Evolutionary conservation across 2,888 invertebrate species (phyloP).

Genomic region (Fragum sueziense): DNA sequence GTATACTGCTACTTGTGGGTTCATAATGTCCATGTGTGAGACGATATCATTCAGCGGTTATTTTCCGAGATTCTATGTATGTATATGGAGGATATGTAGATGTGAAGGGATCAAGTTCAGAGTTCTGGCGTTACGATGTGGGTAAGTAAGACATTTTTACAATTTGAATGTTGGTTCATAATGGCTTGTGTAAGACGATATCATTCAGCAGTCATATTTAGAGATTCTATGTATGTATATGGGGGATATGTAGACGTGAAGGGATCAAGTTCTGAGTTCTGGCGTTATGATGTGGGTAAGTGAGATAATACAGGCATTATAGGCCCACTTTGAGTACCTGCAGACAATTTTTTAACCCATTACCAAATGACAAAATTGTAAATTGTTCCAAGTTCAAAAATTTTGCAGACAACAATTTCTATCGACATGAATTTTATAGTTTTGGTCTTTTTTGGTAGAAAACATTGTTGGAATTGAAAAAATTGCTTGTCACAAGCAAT

Average conservation of each 20-base stretch:
- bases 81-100: constrained; percentile 95
- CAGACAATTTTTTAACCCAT: no score
- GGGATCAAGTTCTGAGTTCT: constrained; percentile 92
- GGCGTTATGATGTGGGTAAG: constrained; percentile 94
- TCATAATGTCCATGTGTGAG: constrained; percentile 81
- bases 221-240: constrained; percentile 91
- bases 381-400: no score
- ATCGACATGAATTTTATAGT: no score
- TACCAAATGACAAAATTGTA: no score
- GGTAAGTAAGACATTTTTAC: no score
- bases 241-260: constrained; percentile 93
- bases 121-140: constrained; percentile 94
- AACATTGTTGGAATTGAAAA: no score
- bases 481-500: no score
- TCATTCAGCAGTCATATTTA: constrained; percentile 91
- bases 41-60: constrained; percentile 91
- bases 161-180: constrained; percentile 59
- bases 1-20: no score
- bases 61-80: constrained; percentile 90
- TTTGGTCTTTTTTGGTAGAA: no score
- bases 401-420: no score
- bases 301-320: no score
- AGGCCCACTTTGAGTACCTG: no score
- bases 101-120: constrained; percentile 91
- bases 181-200: constrained; percentile 85